Evolutionary conservation across 1,140 invertebrate genomes (phyloP).

Genomic region (Drosophila jambulina): DNA sequence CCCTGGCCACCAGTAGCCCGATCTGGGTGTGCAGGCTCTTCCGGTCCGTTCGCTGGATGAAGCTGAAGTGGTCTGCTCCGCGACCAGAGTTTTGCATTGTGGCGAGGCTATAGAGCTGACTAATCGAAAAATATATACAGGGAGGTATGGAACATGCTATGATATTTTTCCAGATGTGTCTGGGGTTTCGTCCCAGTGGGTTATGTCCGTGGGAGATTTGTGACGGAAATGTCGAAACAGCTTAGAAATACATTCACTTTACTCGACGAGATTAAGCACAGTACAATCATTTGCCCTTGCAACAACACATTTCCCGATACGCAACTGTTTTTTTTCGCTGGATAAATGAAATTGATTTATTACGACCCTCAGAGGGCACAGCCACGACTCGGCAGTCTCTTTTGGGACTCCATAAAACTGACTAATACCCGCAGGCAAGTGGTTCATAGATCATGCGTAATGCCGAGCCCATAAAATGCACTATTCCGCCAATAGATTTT

Average conservation of each 20-base stretch:
- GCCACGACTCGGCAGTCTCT: not conserved
- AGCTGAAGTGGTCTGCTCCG: conserved; percentile 63
- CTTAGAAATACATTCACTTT: not conserved
- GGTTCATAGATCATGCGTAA: conserved; percentile 9
- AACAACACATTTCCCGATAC: not conserved
- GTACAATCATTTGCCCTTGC: not conserved
- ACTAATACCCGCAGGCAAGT: conserved; percentile 3
- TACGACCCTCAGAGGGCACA: not conserved
- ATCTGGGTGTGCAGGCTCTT: conserved; percentile 73
- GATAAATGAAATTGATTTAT: conserved; percentile 4
- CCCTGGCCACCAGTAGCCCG: conserved; percentile 63
- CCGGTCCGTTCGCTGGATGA: conserved; percentile 69
- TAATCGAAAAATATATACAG: conserved; percentile 12
- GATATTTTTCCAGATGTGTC: conserved; percentile 9
- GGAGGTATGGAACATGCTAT: conserved; percentile 12
- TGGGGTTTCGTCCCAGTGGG: not conserved
- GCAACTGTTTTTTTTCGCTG: not conserved
- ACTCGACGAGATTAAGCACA: not conserved
- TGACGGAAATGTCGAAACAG: not conserved
- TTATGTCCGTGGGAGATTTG: not conserved
- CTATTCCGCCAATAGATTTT: conserved; percentile 26
- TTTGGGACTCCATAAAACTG: conserved; percentile 16
- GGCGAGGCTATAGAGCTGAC: not conserved
- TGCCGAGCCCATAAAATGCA: conserved; percentile 5
- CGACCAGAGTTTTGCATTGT: conserved; percentile 54